Conservation (phyloP, 1,140 invertebrate genomes). For the Scaptomyza hsui region DNA sequence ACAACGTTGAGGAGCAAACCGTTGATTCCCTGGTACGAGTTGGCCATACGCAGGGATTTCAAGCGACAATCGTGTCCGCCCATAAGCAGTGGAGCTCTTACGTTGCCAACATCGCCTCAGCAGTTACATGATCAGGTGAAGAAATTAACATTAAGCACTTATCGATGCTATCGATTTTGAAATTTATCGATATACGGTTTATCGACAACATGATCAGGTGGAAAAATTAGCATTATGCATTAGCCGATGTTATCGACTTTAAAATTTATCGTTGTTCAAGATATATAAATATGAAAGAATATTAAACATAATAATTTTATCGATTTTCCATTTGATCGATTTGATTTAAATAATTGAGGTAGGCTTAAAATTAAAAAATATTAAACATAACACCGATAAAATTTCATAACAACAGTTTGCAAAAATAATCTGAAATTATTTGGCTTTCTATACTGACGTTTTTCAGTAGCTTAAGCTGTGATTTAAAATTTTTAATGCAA, state of each 20-base stretch:
- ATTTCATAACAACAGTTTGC: too few species aligned
- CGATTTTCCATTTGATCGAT: too few species aligned
- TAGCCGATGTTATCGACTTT: slow-evolving; percentile 15
- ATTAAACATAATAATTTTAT: too few species aligned
- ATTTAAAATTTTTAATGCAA: background rate
- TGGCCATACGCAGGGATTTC: slow-evolving; percentile 88
- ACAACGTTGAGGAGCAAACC: slow-evolving; percentile 87
- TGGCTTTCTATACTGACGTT: too few species aligned
- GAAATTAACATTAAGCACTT: slow-evolving; percentile 27
- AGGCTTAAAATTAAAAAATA: too few species aligned
- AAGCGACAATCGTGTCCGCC: slow-evolving; percentile 89
- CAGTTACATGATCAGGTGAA: slow-evolving; percentile 65
- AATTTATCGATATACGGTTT: too few species aligned
- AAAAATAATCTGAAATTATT: too few species aligned
- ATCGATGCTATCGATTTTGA: slow-evolving; percentile 16
- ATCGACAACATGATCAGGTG: slow-evolving; percentile 67
- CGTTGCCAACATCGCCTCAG: slow-evolving; percentile 57
- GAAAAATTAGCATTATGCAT: slow-evolving; percentile 37
- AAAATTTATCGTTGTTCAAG: too few species aligned
- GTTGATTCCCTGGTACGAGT: slow-evolving; percentile 93
- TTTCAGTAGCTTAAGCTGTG: too few species aligned
- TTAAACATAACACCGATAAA: too few species aligned
- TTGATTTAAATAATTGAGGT: too few species aligned
- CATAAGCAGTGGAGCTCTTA: slow-evolving; percentile 53
- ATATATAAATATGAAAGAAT: too few species aligned